Evolutionary conservation across 2,888 invertebrate species (phyloP).

Genomic region (Bibio marci): DNA sequence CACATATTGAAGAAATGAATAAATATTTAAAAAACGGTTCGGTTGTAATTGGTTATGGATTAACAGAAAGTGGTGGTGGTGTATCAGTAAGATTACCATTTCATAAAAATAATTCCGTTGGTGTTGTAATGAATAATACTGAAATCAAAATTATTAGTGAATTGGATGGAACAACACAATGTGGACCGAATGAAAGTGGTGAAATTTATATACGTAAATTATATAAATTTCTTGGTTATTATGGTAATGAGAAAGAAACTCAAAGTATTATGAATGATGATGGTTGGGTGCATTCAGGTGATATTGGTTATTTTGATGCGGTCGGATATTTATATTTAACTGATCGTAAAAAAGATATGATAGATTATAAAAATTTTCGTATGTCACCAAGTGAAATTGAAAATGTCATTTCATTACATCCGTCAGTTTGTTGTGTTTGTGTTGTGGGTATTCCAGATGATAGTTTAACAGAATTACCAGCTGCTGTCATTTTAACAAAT

Average conservation of each 20-base stretch:
- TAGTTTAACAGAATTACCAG: conserved; percentile 17
- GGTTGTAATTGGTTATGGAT: conserved; percentile 12
- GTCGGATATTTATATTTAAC: conserved; percentile 5
- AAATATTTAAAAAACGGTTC: conserved; percentile 7
- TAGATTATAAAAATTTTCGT: conserved; percentile 3
- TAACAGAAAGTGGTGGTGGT: conserved; percentile 11
- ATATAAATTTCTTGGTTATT: conserved; percentile 19
- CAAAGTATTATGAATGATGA: conserved; percentile 5
- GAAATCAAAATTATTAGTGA: conserved; percentile 18
- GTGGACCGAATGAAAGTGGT: conserved; percentile 19
- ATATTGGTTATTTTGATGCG: conserved; percentile 8
- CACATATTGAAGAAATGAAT: conserved; percentile 10
- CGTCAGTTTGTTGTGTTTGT: conserved; percentile 19
- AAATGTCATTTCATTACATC: conserved; percentile 8
- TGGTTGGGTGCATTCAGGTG: conserved; percentile 6
- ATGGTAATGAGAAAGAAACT: conserved; percentile 14
- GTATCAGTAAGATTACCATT: neutral
- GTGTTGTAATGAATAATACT: conserved; percentile 16
- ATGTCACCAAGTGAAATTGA: conserved; percentile 7
- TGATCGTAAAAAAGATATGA: conserved; percentile 6
- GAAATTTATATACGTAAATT: conserved; percentile 16
- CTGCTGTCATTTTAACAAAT: conserved; percentile 17
- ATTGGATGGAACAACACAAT: conserved; percentile 12
- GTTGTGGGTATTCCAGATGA: conserved; percentile 20
- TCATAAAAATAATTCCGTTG: conserved; percentile 14